A percentile compares a stretch with the other conserved stretches of the same genome.
Evolutionary conservation across 2,113 vertebrate species (phyloP).

Genomic region (Lepisosteus osseus): DNA sequence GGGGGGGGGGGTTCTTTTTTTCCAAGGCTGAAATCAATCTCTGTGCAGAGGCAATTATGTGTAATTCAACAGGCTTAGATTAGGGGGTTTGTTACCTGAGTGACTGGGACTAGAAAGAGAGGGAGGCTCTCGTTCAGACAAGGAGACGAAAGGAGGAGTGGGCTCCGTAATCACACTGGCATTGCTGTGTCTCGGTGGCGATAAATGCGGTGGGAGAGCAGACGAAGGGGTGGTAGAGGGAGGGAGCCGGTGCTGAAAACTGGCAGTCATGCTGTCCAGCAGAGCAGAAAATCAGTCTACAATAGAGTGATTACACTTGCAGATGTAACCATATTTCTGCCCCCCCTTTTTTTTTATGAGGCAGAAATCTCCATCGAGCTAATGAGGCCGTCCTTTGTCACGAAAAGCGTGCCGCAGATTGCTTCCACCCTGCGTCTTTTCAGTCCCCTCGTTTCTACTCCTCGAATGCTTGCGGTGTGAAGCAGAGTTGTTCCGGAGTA

Average conservation of each 20-base stretch:
- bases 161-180: constrained; percentile 78
- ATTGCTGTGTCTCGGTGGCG: constrained; percentile 47
- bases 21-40: constrained; percentile 98
- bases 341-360: constrained; percentile 15
- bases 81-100: constrained; percentile 97
- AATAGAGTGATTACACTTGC: constrained; percentile 96
- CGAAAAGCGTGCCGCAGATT: constrained; percentile 45
- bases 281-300: constrained; percentile 96
- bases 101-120: constrained; percentile 57
- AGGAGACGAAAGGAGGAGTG: constrained; percentile 59
- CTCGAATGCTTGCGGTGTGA: too few relatives aligned
- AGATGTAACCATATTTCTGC: constrained; percentile 89
- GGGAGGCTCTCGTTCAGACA: not conserved
- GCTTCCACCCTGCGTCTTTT: constrained; percentile 29
- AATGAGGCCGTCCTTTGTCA: constrained; percentile 54
- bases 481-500: too few relatives aligned
- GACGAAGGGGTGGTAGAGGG: constrained; percentile 46
- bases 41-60: constrained; percentile 93
- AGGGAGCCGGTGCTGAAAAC: constrained; percentile 76
- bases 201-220: constrained; percentile 73
- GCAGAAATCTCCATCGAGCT: constrained; percentile 45
- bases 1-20: constrained; percentile 78
- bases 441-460: constrained; percentile 11
- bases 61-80: constrained; percentile 95
- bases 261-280: constrained; percentile 85